Base-by-base conservation (phyloP, 37 sponge, comb jelly and placozoan species). In the Chondrosia reniformis region DNA sequence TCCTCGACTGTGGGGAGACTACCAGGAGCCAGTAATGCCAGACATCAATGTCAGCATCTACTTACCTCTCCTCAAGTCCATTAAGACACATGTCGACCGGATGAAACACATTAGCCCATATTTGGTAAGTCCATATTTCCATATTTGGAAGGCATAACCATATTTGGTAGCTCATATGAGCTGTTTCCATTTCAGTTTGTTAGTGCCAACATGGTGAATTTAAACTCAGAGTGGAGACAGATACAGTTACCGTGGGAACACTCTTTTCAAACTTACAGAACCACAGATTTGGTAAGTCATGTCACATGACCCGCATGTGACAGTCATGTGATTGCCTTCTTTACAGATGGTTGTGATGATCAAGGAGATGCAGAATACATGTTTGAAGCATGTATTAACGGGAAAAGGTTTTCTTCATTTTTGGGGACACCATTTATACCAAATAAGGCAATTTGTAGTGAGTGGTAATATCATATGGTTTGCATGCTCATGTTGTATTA, bases 11-110 rank as follows among this genome's bases (percentile, higher is more conserved):
- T 96, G 97, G 97, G 17, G 64, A 0, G 91, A 92, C 54, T 96
- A 92, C 76, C 91, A 92, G 78, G 97, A 96, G 59, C 97, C 97
- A 32, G 67, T 74, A 73, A 96, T 96, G 97, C 97, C 94, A 27
- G 89, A 95, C 32, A 86, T 95, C 59, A 89, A 92, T 77, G 91
- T 96, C 57, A 94, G 94, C 38, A 87, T 93, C 33, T 96, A 87
- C 76, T 84, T 96, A 17, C 97, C 97, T 19, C 85, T 89, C 13
- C 77, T 93, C 37, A 85, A 74, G 41, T 76, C 81, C 27, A 74
- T 96, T 45, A 90, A 85, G 85, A 88, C 75, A 45, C 76, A 89
- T 10, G 59, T 87, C 5, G 94, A 94, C 43, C 67, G 85, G 19
- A 87, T 94, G 94, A 94, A 90, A 77, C 66, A 83, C 8, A 34